phyloP scores from a whole-genome alignment of 37 sponge, comb jelly and placozoan species.

The Bolinopsis microptera region DNA sequence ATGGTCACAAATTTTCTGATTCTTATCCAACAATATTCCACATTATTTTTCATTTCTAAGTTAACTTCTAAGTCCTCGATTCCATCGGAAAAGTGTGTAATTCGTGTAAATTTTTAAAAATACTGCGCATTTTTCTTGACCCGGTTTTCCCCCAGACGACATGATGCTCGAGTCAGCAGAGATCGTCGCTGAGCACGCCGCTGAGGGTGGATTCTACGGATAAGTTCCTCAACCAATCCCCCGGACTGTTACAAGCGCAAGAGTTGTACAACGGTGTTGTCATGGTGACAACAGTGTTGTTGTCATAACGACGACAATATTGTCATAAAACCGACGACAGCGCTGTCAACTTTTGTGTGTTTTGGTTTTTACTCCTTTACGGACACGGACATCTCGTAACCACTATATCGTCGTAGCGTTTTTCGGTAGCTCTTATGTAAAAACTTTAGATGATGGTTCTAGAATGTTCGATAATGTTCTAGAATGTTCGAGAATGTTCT shows the following conservation, averaged over 20 bases:
- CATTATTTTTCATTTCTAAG: no score
- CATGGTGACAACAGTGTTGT: neutral
- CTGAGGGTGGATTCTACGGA: conserved; percentile 60
- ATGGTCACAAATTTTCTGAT: no score
- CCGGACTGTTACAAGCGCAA: neutral
- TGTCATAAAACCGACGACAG: neutral
- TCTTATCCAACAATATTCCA: neutral
- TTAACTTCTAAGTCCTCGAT: no score
- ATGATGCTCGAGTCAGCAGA: conserved; percentile 4
- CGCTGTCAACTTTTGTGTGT: neutral
- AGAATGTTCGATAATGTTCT: no score
- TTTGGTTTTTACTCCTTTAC: neutral
- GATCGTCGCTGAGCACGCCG: conserved; percentile 35
- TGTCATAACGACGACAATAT: no score
- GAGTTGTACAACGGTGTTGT: neutral
- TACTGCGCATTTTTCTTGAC: no score
- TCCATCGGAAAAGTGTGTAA: no score
- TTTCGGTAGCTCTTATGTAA: neutral
- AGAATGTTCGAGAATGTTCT: no score
- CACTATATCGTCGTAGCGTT: neutral
- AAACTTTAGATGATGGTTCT: no score
- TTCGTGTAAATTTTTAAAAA: no score
- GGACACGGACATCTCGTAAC: neutral
- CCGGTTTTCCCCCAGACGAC: neutral
- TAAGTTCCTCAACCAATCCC: neutral